Evolutionary conservation across 2,113 vertebrate species (phyloP).

Genomic region (Prochilodus magdalenae): DNA sequence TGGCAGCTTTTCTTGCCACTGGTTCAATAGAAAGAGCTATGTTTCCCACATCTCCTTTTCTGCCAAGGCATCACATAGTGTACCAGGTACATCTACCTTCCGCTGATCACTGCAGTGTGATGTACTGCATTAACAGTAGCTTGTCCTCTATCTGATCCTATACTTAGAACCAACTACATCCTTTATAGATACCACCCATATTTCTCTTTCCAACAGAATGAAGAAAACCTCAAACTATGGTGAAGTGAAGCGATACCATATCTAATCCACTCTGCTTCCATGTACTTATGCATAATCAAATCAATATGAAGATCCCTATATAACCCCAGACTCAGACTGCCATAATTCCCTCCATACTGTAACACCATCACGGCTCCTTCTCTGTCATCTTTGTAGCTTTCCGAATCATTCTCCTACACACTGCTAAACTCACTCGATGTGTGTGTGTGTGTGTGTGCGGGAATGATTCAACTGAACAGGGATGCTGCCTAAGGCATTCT

Average conservation of each 20-base stretch:
- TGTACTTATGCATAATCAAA: background rate
- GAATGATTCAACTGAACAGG: slow-evolving; percentile 61
- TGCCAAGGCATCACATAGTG: no score
- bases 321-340: background rate
- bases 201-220: background rate
- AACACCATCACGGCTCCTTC: slow-evolving; percentile 9
- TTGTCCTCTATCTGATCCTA: background rate
- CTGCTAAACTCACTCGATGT: slow-evolving; percentile 28
- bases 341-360: background rate
- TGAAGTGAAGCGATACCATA: slow-evolving; percentile 18
- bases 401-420: slow-evolving; percentile 17
- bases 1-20: no score
- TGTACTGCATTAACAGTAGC: no score
- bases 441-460: slow-evolving; percentile 13
- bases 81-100: background rate
- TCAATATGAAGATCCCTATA: background rate
- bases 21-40: no score
- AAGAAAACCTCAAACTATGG: no score
- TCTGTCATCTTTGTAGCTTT: slow-evolving; percentile 16
- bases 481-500: slow-evolving; percentile 36
- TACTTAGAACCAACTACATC: background rate
- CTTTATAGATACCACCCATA: background rate
- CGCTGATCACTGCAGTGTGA: background rate
- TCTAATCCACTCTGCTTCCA: background rate
- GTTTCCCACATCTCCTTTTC: no score